Evolutionary conservation across 1,140 invertebrate genomes (phyloP), one percentile per base, ranked within the genome.

Genomic region (Hormaphis cornu): DNA sequence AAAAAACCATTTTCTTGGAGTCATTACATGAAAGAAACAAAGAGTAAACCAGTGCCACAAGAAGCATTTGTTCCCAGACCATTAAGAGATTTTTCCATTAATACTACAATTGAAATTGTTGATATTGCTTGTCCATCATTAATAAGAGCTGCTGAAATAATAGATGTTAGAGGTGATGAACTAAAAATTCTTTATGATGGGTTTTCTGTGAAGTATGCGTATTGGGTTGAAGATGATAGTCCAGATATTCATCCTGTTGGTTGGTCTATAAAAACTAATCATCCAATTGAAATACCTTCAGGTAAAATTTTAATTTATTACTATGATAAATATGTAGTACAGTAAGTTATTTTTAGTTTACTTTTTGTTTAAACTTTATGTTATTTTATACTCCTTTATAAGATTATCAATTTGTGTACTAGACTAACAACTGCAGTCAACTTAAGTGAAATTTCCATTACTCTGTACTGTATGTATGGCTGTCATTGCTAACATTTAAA

Each of bases 191-290:
- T 90, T 75, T 94, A 95, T 79, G 93, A 96, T 79, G 93, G 93
- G 10, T 97, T 93, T 91, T 86, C 87, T 1, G 84, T 87, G 72
- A 84, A 86, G 70, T 91, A 93, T 77, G 87, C 89, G 71, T 93
- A 88, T 77, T 95, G 91, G 91, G 79, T 95, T 71, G 88, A 94
- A 76, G 92, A 95, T 77, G 91, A 96, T 79, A 90, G 86, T 71
- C 83, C 88, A 0, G 90, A 95, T 78, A 86, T 97, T 74, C 93
- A 96, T 83, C 93, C 93, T 16, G 83, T 90, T 73, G 89, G 90
- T 24, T 98, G 93, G 92, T 93, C 91, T 77, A 78, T 83, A 70
- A 90, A 90, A 78, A 95, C 91, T 3, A 87, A 87, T 35, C 91
- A 95, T 80, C 87, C 89, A 1, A 76, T 97, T 6, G 89, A 95